These are phyloP conservation scores for Macaria notata DNA, from an alignment of 2,888 invertebrate genomes.

Conservation along the genomic window DNA sequence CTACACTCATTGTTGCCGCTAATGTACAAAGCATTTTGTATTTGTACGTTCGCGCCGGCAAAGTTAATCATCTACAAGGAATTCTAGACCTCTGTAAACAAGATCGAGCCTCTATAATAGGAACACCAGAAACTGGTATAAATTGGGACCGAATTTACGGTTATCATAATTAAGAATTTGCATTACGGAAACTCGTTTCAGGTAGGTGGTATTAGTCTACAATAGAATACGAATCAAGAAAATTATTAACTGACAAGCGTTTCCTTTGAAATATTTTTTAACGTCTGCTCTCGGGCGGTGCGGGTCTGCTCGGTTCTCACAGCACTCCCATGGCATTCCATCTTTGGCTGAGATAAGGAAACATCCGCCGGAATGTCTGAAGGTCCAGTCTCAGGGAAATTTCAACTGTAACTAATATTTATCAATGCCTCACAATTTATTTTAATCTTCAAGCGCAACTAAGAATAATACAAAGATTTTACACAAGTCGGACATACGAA, in stretches of 20 bases:
- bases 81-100: constrained; percentile 16
- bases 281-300: constrained; percentile 35
- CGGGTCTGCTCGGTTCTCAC: constrained; percentile 51
- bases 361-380: constrained; percentile 70
- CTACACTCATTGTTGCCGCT: constrained; percentile 51
- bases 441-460: no score
- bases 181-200: constrained; percentile 16
- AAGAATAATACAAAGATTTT: no score
- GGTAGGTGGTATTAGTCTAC: background rate
- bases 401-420: constrained; percentile 19
- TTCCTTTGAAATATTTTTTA: constrained; percentile 42
- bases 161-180: constrained; percentile 15
- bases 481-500: no score
- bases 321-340: constrained; percentile 58
- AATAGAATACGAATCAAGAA: constrained; percentile 3
- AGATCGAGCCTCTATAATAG: constrained; percentile 9
- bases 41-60: constrained; percentile 14
- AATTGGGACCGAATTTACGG: constrained; percentile 19
- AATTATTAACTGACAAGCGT: constrained; percentile 11
- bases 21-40: constrained; percentile 46
- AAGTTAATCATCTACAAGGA: constrained; percentile 15
- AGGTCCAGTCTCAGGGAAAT: constrained; percentile 45
- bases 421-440: constrained; percentile 39
- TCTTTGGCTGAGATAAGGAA: constrained; percentile 66
- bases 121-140: constrained; percentile 13